Base-by-base conservation (phyloP, 2,888 invertebrate species). In the Melipona beecheii region DNA sequence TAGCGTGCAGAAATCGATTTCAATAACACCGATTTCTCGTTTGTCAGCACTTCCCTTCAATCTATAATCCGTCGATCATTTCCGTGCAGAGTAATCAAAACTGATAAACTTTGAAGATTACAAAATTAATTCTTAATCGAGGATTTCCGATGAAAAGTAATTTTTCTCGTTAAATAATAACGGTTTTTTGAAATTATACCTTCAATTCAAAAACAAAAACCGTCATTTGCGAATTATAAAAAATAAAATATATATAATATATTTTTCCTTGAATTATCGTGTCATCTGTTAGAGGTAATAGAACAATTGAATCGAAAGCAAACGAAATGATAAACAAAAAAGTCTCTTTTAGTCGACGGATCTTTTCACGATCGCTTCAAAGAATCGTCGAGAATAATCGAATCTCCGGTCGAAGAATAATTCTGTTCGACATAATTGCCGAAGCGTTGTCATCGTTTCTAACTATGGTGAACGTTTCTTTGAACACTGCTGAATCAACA, bases 401-500 rank as follows among this genome's bases (percentile, higher is more conserved):
- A 36, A 74, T 64, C 64, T 54, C 27, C 5, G 4, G 24, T 15
- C 19, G 52, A 19, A 24, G 52, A 56, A 4, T 65, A 74, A 15
- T 24, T 0, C 52, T 36, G 54, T 27, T 56, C 50, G 65, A 65
- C 54, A 49, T 75, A 43, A 75, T 75, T 43, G 54, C 49, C 21
- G 56, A 15, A 66, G 74, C 74, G 54, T 75, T 66, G 74, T 75
- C 74, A 66, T 75, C 74, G 74, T 75, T 75, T 66, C 74, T 66
- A 66, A 66, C 65, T 17, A 24, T 21, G 74, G 43, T 43, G 74
- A 13, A 43, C 65, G 74, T 43, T 75, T 75, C 74, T 56, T 65
- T 66, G 74, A 75, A 75, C 74, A 27, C 74, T 66, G 74, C 74
- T 75, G 74, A 75, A 75, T 75, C 74, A 75, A 75, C 74, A 75